phyloP scores from a whole-genome alignment of 2,888 invertebrate genomes.

The Heteromurus nitidus region DNA sequence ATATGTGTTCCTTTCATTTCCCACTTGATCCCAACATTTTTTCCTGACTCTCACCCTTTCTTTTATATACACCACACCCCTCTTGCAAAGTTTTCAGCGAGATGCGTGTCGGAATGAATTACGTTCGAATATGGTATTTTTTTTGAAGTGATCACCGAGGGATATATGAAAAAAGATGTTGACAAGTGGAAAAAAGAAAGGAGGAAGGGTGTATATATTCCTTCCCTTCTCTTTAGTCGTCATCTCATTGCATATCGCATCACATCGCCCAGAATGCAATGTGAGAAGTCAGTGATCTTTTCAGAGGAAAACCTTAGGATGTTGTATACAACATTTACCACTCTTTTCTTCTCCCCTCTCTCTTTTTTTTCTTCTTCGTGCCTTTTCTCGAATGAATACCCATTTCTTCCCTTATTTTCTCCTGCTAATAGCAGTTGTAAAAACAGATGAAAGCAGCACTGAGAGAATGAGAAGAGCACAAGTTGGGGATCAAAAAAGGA shows the following conservation, averaged over 20 bases:
- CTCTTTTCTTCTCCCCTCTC: neutral
- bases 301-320: no score
- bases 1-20: no score
- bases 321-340: no score
- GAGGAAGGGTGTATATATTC: conserved; percentile 15
- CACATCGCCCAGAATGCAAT: no score
- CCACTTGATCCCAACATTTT: no score
- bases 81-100: neutral
- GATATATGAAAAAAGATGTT: conserved; percentile 21
- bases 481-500: no score
- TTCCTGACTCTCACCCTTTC: neutral
- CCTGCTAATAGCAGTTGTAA: conserved; percentile 1
- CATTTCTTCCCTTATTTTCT: no score
- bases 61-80: conserved; percentile 37
- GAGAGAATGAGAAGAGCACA: neutral
- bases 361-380: neutral
- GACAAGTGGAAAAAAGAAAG: conserved; percentile 29
- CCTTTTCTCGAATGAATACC: no score
- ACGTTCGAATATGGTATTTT: no score
- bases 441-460: neutral
- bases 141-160: conserved; percentile 22
- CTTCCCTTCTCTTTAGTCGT: conserved; percentile 5
- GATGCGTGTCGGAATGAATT: conserved; percentile 46
- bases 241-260: no score
- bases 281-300: no score